Conservation (phyloP, 2,113 vertebrate species). For the Catagonus wagneri region DNA sequence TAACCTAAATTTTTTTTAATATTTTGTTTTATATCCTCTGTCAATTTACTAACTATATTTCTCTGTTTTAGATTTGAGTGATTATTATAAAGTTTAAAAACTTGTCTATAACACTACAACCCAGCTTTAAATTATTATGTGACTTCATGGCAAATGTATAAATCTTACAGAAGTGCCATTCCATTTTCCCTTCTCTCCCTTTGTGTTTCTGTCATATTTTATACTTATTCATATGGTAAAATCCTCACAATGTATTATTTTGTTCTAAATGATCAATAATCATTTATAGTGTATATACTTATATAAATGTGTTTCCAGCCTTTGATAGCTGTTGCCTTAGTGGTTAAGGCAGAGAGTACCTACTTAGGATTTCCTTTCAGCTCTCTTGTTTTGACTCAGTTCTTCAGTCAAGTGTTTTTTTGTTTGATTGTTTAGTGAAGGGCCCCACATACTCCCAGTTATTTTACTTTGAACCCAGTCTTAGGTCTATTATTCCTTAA, state of each 20-base stretch:
- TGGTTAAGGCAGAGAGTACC: neutral
- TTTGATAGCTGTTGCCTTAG: neutral
- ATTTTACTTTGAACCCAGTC: neutral
- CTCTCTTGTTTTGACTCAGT: neutral
- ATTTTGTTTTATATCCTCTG: neutral
- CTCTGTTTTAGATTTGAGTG: neutral
- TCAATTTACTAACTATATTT: neutral
- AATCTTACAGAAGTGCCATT: neutral
- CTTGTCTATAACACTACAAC: neutral
- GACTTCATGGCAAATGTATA: neutral
- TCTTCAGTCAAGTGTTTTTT: neutral
- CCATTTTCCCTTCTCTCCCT: neutral
- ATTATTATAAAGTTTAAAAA: slow-evolving; percentile 7
- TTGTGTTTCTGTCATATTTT: neutral
- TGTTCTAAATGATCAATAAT: neutral
- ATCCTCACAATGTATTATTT: neutral
- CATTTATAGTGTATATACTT: neutral
- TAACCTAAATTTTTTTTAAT: neutral
- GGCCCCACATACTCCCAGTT: neutral
- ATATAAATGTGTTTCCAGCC: neutral
- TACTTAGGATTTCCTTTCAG: neutral
- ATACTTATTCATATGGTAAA: neutral
- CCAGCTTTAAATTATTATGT: slow-evolving; percentile 15
- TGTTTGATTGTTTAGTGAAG: neutral
- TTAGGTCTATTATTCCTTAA: neutral